A percentile compares a stretch with the other conserved stretches of the same genome.
Conservation (phyloP, 2,888 invertebrate genomes). For the Lypha dubia region DNA sequence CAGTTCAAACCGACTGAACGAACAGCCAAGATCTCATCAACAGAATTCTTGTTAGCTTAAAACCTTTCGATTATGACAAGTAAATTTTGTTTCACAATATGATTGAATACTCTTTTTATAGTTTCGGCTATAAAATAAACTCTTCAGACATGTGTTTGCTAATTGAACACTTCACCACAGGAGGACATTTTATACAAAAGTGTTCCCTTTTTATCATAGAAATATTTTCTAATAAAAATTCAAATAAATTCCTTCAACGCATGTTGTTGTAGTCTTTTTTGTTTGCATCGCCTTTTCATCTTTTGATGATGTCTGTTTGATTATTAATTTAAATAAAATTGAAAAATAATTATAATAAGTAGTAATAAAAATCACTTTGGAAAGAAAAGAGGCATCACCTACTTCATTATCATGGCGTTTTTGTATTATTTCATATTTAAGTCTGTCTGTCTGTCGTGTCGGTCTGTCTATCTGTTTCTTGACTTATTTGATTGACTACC, state of each 20-base stretch:
- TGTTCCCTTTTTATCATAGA: neutral
- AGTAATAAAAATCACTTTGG: constrained; percentile 12
- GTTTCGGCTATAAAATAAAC: too few relatives aligned
- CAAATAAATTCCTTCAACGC: neutral
- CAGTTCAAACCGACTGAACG: too few relatives aligned
- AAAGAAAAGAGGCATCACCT: constrained; percentile 21
- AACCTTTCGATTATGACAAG: too few relatives aligned
- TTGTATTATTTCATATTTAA: constrained; percentile 28
- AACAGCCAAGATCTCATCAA: too few relatives aligned
- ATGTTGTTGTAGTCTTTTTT: neutral
- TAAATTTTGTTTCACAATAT: too few relatives aligned
- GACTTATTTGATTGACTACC: constrained; percentile 71
- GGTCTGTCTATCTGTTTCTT: constrained; percentile 23
- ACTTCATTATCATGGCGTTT: constrained; percentile 16
- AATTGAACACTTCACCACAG: neutral
- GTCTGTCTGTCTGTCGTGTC: constrained; percentile 11
- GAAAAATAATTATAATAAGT: constrained; percentile 47
- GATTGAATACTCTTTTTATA: too few relatives aligned
- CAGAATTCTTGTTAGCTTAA: too few relatives aligned
- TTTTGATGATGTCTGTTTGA: neutral
- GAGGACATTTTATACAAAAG: neutral
- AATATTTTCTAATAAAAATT: neutral
- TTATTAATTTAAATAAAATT: constrained; percentile 23
- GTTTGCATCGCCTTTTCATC: neutral
- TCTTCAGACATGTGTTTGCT: too few relatives aligned